A percentile compares a stretch with the other conserved stretches of the same genome.
phyloP scores from a whole-genome alignment of 2,797 vertebrate genomes.

The Neosalanx taihuensis region DNA sequence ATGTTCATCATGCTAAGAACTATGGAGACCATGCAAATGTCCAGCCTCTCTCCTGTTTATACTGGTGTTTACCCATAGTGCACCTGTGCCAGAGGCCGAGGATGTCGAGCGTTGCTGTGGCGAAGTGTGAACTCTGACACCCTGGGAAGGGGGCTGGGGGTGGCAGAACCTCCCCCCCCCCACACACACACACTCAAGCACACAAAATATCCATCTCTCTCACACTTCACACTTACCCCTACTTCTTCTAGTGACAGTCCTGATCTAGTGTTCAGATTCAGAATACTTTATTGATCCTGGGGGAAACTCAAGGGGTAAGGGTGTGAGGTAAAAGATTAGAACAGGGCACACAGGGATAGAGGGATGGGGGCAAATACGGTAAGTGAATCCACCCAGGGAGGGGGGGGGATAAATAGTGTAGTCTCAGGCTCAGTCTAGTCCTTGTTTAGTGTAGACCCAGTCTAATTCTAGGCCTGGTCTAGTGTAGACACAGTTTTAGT shows the following conservation, averaged over 20 bases:
- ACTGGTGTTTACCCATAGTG: neutral
- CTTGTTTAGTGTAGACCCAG: neutral
- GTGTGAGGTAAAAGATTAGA: too few species aligned
- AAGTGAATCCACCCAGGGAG: too few species aligned
- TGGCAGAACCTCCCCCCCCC: neutral
- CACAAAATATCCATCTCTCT: neutral
- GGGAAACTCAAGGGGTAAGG: too few species aligned
- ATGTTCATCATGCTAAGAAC: too few species aligned
- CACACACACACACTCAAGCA: neutral
- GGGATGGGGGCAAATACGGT: too few species aligned
- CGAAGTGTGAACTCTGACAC: conserved; percentile 42
- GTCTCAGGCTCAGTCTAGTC: too few species aligned
- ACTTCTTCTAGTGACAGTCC: neutral
- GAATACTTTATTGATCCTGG: too few species aligned
- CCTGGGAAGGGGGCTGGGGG: neutral
- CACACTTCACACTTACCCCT: neutral
- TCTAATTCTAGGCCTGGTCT: too few species aligned
- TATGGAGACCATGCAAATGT: neutral
- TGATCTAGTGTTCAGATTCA: too few species aligned
- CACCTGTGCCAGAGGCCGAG: conserved; percentile 19
- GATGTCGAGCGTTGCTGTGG: conserved; percentile 27
- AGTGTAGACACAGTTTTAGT: too few species aligned
- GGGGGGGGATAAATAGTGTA: too few species aligned
- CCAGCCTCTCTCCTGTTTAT: neutral
- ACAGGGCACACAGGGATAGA: too few species aligned